Base-by-base conservation (phyloP, 2,797 vertebrate genomes). In the Neopelma chrysocephalum region DNA sequence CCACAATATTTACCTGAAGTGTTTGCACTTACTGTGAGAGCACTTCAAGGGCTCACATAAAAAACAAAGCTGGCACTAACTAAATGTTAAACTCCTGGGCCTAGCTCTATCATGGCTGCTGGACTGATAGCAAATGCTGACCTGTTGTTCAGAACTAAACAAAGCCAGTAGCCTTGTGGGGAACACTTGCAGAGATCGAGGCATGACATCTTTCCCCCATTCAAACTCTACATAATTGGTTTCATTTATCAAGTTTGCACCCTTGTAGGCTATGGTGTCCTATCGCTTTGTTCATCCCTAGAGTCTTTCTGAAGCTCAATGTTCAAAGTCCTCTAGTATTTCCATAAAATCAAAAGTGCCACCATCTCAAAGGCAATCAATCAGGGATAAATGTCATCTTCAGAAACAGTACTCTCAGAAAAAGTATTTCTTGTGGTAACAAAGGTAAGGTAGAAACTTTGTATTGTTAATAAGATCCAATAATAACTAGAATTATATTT, bases 401-500 rank as follows among this genome's bases (percentile, higher is more conserved):
- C 81, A 89, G 87, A 83, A 93, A 90, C 36, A 76, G 53, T 51
- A 73, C 22, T 66, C 50, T 56, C 43, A 42, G 42, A 84, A 86
- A 32, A 82, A 60, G 31, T 66, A 87, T 78, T 91, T 95, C 65
- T 87, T 77, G 15, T 47, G 53, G 42, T 81, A 75, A 89, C 68
- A 94, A 96, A 94, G 53, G 68, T 57, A 70, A 91, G 68, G 79
- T 42, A 89, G 53, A 89, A 87, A 32, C 71, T 82, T 85, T 71
- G 36, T 51, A 82, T 1, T 3, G 42, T 77, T 93, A 89, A 72
- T 75, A 89, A 94, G 58, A 85, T 71, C 22, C 36, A 78, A 84
- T 58, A 85, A 90, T 82, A 93, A 86, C 53, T 53, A 70, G 56
- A 95, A 94, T 57, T 76, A 50, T 64, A 89, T 80, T 92, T 89